Evolutionary conservation across 2,113 vertebrate genomes (phyloP).

Genomic region (Probosciger aterrimus): DNA sequence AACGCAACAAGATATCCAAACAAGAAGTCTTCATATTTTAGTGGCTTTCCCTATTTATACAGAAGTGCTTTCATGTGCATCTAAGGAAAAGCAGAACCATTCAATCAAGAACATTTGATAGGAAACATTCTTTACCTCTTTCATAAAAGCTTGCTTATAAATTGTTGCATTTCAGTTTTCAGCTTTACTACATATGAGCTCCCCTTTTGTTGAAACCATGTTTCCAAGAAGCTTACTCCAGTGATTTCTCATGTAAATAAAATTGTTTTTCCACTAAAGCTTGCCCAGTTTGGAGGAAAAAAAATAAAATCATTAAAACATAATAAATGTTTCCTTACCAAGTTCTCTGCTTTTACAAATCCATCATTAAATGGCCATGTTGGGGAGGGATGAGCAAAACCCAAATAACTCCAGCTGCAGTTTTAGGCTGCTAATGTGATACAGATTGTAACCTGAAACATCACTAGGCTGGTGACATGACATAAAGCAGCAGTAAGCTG

Average conservation of each 20-base stretch:
- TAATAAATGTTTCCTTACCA: not conserved
- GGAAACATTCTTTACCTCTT: not conserved
- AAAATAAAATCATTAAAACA: not conserved
- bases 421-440: not conserved
- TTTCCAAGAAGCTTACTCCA: not conserved
- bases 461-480: not conserved
- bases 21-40: not conserved
- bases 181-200: not conserved
- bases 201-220: not conserved
- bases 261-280: not conserved
- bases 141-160: not conserved
- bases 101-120: not conserved
- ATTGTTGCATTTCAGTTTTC: not conserved
- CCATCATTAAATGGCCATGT: not conserved
- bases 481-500: not conserved
- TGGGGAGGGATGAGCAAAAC: not conserved
- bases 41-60: not conserved
- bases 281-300: accelerated
- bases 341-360: not conserved
- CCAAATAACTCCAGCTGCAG: not conserved
- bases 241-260: not conserved
- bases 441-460: not conserved
- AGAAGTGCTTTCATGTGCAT: not conserved
- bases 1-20: not conserved
- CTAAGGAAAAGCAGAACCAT: not conserved